Evolutionary conservation across 2,113 vertebrate genomes (phyloP), one percentile per base, ranked within the genome.

Genomic region (Indicator maculatus): DNA sequence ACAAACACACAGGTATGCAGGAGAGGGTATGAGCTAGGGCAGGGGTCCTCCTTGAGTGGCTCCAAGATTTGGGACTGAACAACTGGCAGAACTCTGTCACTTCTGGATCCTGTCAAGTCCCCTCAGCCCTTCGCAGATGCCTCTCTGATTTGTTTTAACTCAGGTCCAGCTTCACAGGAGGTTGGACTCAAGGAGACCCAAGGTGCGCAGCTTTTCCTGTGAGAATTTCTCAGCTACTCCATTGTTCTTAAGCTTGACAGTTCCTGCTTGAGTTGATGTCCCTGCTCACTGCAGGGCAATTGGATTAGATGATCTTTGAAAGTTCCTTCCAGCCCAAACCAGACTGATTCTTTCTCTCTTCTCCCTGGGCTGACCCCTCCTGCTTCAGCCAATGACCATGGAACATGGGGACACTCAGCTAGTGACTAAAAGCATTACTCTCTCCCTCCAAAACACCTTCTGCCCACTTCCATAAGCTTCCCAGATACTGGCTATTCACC

Each of bases 391-490:
- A 47, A 80, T n/a, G 26, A 75, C 50, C 50, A 63, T 28, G 1
- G 0, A 69, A 59, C 33, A 23, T 1, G 11, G 31, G 38, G n/a
- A 50, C 36, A 47, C 38, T 24, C 33, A 33, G 56, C n/a, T 83
- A 28, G 21, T 36, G 74, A 73, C n/a, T n/a, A 7, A 73, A 88
- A 83, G 30, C 45, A 33, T 16, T 26, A n/a, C 31, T 8, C 20
- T 56, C 66, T 38, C 30, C 31, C 52, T n/a, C 47, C 79, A 86
- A 71, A 78, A 73, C 55, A 30, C 39, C 33, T 76, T 33, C 71
- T 70, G 27, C 18, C n/a, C 6, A 11, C 30, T 79, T 39, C 39
- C 39, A 31, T 0, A 0, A 53, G 26, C 28, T 28, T 59, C 19
- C 47, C 41, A 63, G 53, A 11, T 2, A 0, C 61, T 52, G 63